phyloP scores from a whole-genome alignment of 92 coral and sea anemone species.

The Zoanthus sociatus region DNA sequence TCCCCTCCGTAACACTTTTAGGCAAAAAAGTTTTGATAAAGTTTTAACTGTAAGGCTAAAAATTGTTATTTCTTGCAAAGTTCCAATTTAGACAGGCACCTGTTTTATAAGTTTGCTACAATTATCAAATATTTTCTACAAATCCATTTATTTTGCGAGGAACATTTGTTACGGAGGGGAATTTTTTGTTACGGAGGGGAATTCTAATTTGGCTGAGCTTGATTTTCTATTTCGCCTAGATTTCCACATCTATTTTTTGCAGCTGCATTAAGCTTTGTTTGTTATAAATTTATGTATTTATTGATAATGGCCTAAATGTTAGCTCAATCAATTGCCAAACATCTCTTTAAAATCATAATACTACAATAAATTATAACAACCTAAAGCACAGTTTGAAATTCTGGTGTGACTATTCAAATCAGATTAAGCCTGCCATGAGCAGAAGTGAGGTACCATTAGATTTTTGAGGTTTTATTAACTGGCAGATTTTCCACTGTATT shows the following conservation, averaged over 20 bases:
- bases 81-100: too few relatives aligned
- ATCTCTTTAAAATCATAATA: slow-evolving; percentile 1
- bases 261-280: slow-evolving; percentile 5
- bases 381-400: slow-evolving; percentile 7
- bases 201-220: not conserved
- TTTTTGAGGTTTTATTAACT: slow-evolving; percentile 17
- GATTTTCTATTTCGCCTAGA: not conserved
- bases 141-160: slow-evolving; percentile 13
- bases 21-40: too few relatives aligned
- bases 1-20: too few relatives aligned
- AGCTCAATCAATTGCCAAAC: slow-evolving; percentile 5
- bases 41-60: too few relatives aligned
- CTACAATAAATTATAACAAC: slow-evolving; percentile 1
- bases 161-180: slow-evolving; percentile 28
- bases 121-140: not conserved
- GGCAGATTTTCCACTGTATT: slow-evolving; percentile 2
- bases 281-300: not conserved
- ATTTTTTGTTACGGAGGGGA: not conserved
- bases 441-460: slow-evolving; percentile 28
- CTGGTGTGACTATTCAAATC: slow-evolving; percentile 10
- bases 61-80: too few relatives aligned
- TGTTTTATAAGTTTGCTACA: too few relatives aligned
- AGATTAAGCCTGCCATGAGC: slow-evolving; percentile 14
- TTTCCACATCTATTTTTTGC: slow-evolving; percentile 2
- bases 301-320: not conserved